phyloP scores from a whole-genome alignment of 2,888 invertebrate species.

The Ischnus inquisitorius region DNA sequence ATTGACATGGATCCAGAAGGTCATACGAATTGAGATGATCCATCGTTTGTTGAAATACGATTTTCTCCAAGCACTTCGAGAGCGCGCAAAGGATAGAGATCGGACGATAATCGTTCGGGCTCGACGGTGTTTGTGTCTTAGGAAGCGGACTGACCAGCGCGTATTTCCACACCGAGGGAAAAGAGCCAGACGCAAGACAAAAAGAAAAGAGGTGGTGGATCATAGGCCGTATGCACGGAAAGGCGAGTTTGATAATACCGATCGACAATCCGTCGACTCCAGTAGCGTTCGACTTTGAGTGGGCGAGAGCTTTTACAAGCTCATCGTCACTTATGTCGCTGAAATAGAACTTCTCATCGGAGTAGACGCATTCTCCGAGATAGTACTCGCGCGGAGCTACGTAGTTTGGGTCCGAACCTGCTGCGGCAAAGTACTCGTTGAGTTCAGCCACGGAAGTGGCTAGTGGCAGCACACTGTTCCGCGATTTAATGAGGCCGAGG shows the following conservation, averaged over 20 bases:
- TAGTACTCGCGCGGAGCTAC: neutral
- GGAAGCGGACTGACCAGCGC: conserved; percentile 71
- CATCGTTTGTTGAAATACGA: no score
- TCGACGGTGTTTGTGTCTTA: conserved; percentile 65
- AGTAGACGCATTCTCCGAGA: neutral
- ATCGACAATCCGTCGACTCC: conserved; percentile 4
- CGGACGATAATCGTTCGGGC: conserved; percentile 56
- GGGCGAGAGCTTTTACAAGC: neutral
- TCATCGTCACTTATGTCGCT: neutral
- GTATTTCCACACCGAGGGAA: conserved; percentile 72
- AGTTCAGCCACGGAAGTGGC: neutral
- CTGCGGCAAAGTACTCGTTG: neutral
- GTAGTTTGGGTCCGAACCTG: neutral
- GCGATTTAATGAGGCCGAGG: conserved; percentile 1
- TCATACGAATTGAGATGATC: no score
- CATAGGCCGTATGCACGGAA: conserved; percentile 14
- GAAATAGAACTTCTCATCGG: conserved; percentile 1
- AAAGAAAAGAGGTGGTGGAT: neutral
- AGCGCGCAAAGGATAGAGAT: no score
- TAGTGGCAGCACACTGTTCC: neutral
- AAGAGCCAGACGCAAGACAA: conserved; percentile 18
- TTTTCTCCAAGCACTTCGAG: no score
- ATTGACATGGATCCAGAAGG: no score
- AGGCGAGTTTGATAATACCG: neutral
- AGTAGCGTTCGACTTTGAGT: neutral